These are phyloP conservation scores for Clusia tigrina DNA, from an alignment of 2,888 invertebrate species.

Conservation along the genomic window DNA sequence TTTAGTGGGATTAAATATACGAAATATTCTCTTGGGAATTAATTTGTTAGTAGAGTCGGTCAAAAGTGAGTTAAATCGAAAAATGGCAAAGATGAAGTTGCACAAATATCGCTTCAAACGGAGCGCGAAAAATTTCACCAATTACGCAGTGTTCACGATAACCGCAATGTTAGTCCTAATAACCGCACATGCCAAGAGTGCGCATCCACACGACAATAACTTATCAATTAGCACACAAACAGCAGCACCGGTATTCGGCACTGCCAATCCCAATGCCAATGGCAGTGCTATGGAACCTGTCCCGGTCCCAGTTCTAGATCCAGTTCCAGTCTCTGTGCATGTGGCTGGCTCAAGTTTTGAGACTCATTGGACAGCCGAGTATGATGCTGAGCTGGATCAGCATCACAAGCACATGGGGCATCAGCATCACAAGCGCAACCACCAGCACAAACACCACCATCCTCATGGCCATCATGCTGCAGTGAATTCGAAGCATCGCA, in stretches of 20 bases:
- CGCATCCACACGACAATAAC: slow-evolving; percentile 47
- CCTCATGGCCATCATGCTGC: slow-evolving; percentile 37
- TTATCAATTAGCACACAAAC: not conserved
- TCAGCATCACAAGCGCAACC: slow-evolving; percentile 31
- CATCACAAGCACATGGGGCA: slow-evolving; percentile 23
- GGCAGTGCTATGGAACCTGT: too few species aligned
- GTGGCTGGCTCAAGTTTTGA: too few species aligned
- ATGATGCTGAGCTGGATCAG: slow-evolving; percentile 14
- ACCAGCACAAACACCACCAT: slow-evolving; percentile 34
- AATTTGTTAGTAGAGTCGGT: too few species aligned
- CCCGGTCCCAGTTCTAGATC: too few species aligned
- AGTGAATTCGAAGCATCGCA: slow-evolving; percentile 25
- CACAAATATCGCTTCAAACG: slow-evolving; percentile 34
- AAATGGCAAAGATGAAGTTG: slow-evolving; percentile 32
- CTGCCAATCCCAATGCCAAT: too few species aligned
- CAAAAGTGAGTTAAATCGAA: not conserved
- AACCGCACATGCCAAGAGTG: slow-evolving; percentile 55
- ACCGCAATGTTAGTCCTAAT: slow-evolving; percentile 52
- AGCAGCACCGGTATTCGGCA: not conserved
- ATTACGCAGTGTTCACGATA: slow-evolving; percentile 50
- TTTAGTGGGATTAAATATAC: too few species aligned
- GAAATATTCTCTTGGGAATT: too few species aligned
- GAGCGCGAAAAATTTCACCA: slow-evolving; percentile 43
- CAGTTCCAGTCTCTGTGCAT: too few species aligned
- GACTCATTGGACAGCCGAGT: too few species aligned